Evolutionary conservation across 1,140 invertebrate genomes (phyloP), one percentile per base, ranked within the genome.

Genomic region (Copidosoma floridanum): DNA sequence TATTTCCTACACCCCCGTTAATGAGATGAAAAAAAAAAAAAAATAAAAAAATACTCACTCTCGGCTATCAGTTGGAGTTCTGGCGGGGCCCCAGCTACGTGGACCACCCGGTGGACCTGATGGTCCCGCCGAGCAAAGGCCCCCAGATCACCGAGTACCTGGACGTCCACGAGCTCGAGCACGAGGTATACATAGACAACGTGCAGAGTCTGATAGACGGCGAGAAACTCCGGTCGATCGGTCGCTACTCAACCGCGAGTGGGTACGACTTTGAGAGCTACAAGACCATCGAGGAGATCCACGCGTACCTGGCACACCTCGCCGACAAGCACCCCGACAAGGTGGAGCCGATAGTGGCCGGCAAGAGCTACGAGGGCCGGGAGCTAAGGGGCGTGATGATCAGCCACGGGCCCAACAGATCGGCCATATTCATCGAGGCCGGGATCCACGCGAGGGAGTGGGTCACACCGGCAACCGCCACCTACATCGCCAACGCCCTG

Each of bases 361-460:
- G 88, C 1, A 73, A 71, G 38, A 82, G 82, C 2, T 82, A 81
- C 65, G 82, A 88, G 65, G 80, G 81, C 0, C 77, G 86, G 20
- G 73, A 84, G 2, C 85, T 90, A 43, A 72, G 82, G 57, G 85
- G 84, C 3, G 78, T 87, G 0, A 85, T 81, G 61, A 74, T 89
- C 1, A 75, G 79, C 12, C 80, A 80, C 26, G 73, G 71, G 7
- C 54, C 72, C 1, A 71, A 71, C 0, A 82, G 79, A 44, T 80
- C 67, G 0, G 68, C 70, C 65, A 73, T 86, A 1, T 84, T 86
- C 32, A 68, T 86, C 5, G 85, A 86, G 21, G 16, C 2, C n/a
- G 21, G 44, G 29, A 87, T 89, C 21, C 89, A 91, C 71, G 89
- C 88, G 0, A 77, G 89, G 32, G 90, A 92, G 78, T 92, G 90